Base-by-base conservation (phyloP, 2,113 vertebrate genomes). In the Pollachius pollachius region DNA sequence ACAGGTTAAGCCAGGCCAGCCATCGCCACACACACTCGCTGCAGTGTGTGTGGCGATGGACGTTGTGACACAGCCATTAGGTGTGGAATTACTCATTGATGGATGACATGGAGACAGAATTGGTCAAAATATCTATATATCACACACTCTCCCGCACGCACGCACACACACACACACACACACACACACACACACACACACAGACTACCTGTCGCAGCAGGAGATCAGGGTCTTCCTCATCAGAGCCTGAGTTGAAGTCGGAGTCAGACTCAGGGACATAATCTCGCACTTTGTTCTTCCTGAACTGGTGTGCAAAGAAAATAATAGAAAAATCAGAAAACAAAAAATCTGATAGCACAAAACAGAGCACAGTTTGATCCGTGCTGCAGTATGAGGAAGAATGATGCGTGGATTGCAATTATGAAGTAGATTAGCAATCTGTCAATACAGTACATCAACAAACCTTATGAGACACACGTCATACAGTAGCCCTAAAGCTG, bases 231-330 rank as follows among this genome's bases (percentile, higher is more conserved):
- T 84, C 80, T 2, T 90, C 79, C 0, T 82, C 68, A 3, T 90
- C 88, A 0, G 78, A 87, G 69, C 85, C 84, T 6, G 73, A 85
- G 69, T 78, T 77, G 18, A 65, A 65, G 27, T 91, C 87, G 7
- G 84, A 86, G 21, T 87, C 86, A 0, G 87, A 88, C 27, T 77
- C 74, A 8, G 87, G 76, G 69, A 70, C 64, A 19, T 19, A 59
- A 11, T 87, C 81, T 58, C 86, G 87, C 60, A 89, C 74, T 84
- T 91, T 89, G 52, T 85, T 89, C 74, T 75, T 79, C 67, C 74
- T 84, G 71, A 84, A 88, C 81, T 90, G 66, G 52, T 25, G 48
- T 6, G 4, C 3, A 52, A 15, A 3, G 41, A 13, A 48, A 48
- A 48, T 9, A 13, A 13, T 9, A 12, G 0, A 48, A 48, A 48